Base-by-base conservation (phyloP, 2,113 vertebrate species). In the Pitta sordida region DNA sequence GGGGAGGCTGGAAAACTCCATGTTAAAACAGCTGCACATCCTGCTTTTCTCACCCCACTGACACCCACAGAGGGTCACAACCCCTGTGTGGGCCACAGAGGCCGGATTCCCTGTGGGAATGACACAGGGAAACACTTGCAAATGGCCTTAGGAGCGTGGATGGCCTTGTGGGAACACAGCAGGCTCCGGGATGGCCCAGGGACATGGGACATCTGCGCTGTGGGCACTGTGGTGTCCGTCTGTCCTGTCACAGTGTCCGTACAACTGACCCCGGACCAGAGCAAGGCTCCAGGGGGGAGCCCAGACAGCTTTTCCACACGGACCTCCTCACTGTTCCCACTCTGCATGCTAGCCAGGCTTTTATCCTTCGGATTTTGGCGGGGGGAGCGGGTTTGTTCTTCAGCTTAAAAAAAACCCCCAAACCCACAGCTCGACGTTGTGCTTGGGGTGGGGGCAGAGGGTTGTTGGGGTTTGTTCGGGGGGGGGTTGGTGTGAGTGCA, bases 41-140 rank as follows among this genome's bases (percentile, higher is more conserved):
- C 85, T 46, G 91, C 96, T 94, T 94, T 91, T 65, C 55, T 65
- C 85, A 69, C 1, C 90, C 59, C 86, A 20, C 69, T 36, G 91
- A 55, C 78, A 79, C 65, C 85, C 83, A 24, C 13, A 44, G 89
- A 58, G 4, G 41, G 51, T 34, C 56, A 5, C 26, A 71, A 46
- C 63, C 74, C 27, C 69, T 20, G 4, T 4, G 14, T 55, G 37
- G 6, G 49, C 5, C n/a, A 34, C 29, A 17, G 27, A 1, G 3
- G 68, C 44, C 41, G 11, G 37, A 10, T 62, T 77, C 14, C 11
- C 51, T 19, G 6, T 32, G 18, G 82, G 34, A 78, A 65, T 2
- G 4, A 29, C 36, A 6, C 3, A n/a, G 4, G 44, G 39, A 11
- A 36, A 30, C 3, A 6, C 23, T 69, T 49, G 59, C 14, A 27